Conservation (phyloP, 2,113 vertebrate genomes). For the Silurus asotus region DNA sequence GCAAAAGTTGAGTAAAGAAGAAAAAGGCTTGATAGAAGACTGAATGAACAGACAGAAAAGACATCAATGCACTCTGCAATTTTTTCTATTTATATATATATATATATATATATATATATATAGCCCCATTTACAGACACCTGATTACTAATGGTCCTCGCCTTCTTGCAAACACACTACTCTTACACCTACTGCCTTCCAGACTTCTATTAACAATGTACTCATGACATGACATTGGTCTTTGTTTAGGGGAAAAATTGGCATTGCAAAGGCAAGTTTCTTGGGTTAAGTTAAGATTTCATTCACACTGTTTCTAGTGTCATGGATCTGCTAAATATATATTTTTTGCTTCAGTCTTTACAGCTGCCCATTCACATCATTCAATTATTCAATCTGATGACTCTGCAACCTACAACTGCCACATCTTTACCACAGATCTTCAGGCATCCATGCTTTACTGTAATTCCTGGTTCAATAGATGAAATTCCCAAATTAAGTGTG, state of each 20-base stretch:
- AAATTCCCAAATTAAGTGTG: not conserved
- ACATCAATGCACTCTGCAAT: not conserved
- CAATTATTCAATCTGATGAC: not conserved
- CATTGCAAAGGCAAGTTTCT: not conserved
- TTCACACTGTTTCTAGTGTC: not conserved
- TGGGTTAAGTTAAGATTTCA: not conserved
- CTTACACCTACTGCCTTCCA: not conserved
- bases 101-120: not conserved
- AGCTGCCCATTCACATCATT: not conserved
- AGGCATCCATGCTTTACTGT: not conserved
- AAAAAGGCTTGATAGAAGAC: not conserved
- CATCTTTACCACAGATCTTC: not conserved
- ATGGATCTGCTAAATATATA: not conserved
- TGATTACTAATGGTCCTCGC: not conserved
- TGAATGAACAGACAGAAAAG: not conserved
- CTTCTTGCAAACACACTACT: not conserved
- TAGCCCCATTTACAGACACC: not conserved
- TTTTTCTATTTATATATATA: not conserved
- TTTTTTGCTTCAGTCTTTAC: not conserved
- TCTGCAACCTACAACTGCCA: not conserved
- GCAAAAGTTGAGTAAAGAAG: conserved; percentile 22
- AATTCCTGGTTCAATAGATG: not conserved
- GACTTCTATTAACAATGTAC: not conserved
- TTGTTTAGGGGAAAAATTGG: not conserved
- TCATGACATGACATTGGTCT: not conserved